Evolutionary conservation across 2,113 vertebrate species (phyloP).

Genomic region (Siniperca knerii): DNA sequence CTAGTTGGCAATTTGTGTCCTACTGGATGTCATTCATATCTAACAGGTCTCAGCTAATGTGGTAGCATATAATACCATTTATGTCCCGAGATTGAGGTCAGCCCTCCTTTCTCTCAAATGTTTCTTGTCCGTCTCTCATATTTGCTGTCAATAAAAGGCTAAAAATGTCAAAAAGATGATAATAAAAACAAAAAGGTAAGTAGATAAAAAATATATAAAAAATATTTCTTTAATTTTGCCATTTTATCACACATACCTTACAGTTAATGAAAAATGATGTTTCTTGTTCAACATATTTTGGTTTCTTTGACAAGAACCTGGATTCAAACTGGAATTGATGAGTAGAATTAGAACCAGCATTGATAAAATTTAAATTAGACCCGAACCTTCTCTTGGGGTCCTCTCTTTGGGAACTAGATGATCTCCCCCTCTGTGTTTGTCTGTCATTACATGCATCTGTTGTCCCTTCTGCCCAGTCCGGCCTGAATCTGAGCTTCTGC

Average conservation of each 20-base stretch:
- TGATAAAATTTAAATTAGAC: background rate
- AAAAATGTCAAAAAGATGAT: background rate
- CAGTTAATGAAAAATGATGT: background rate
- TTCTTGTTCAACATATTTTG: background rate
- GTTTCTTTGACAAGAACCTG: background rate
- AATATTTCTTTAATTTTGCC: background rate
- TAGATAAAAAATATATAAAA: background rate
- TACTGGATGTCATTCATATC: background rate
- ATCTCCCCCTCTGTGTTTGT: conserved; percentile 3
- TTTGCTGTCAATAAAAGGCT: background rate
- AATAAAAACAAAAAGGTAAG: background rate
- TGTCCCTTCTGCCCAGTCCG: conserved; percentile 15
- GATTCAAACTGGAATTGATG: background rate
- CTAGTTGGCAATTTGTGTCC: background rate
- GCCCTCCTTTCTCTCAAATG: background rate
- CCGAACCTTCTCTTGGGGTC: background rate
- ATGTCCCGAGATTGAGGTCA: background rate
- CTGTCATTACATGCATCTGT: conserved; percentile 46
- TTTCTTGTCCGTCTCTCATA: background rate
- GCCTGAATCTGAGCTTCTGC: conserved; percentile 26
- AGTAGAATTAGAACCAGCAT: background rate
- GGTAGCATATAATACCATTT: background rate
- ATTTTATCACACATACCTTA: background rate
- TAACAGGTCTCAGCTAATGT: background rate
- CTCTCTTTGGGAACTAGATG: background rate